phyloP scores from a whole-genome alignment of 2,113 vertebrate genomes.

The Tetraodon nigroviridis region DNA sequence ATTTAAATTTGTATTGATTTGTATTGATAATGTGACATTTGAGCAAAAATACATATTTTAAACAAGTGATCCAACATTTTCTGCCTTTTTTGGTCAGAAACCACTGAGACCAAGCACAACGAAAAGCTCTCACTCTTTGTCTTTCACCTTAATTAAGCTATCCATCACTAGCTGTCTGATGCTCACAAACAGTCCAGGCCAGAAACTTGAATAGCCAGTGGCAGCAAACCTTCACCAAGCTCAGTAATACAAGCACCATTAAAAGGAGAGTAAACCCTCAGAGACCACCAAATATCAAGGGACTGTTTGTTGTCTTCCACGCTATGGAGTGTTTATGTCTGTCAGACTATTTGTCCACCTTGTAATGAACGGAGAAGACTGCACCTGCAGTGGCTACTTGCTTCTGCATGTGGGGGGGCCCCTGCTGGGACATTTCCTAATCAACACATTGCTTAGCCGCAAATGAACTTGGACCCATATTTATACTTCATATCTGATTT shows the following conservation, averaged over 20 bases:
- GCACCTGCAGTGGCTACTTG: neutral
- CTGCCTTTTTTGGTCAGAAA: constrained; percentile 49
- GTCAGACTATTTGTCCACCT: no score
- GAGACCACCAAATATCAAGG: constrained; percentile 8
- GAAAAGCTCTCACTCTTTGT: constrained; percentile 75
- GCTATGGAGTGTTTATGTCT: constrained; percentile 16
- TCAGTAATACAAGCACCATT: constrained; percentile 41
- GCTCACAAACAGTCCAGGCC: constrained; percentile 43
- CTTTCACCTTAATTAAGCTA: constrained; percentile 76
- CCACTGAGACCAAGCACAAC: constrained; percentile 72
- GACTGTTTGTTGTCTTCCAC: constrained; percentile 26
- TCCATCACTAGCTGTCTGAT: constrained; percentile 72
- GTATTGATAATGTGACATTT: constrained; percentile 65
- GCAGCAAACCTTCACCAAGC: constrained; percentile 41
- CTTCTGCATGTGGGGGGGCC: constrained; percentile 1
- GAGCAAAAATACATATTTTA: constrained; percentile 60
- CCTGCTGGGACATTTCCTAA: constrained; percentile 1
- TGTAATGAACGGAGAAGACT: no score
- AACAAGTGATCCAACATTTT: constrained; percentile 68
- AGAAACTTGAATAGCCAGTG: constrained; percentile 41
- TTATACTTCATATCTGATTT: no score
- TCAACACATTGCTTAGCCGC: no score
- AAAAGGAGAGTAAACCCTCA: constrained; percentile 40
- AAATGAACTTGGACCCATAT: no score
- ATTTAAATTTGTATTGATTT: constrained; percentile 25